These are phyloP conservation scores for Saimiri boliviensis DNA, from an alignment of 2,113 vertebrate species.

Conservation along the genomic window DNA sequence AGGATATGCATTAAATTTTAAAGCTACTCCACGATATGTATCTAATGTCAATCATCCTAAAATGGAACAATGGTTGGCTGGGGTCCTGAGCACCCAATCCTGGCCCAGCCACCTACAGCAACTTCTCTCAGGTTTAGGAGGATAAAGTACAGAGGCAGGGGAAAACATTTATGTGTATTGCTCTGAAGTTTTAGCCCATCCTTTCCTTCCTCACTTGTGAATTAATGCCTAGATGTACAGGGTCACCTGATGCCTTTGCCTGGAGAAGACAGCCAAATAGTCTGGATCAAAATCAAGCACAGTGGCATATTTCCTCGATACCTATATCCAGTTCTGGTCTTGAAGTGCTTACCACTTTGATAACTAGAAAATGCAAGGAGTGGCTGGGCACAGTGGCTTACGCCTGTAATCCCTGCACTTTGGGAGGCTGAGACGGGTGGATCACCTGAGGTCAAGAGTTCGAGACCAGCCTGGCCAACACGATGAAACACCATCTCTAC, in stretches of 20 bases:
- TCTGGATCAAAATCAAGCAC: not conserved
- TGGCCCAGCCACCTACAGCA: not conserved
- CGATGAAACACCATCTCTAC: too few species aligned
- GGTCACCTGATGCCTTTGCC: not conserved
- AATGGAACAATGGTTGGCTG: not conserved
- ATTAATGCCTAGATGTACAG: not conserved
- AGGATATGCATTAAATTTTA: constrained; percentile 3
- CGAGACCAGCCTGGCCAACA: too few species aligned
- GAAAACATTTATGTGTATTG: not conserved
- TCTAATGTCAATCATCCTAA: not conserved
- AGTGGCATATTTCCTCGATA: not conserved
- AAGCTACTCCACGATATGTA: not conserved
- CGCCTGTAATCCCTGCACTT: too few species aligned
- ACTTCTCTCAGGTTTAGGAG: not conserved
- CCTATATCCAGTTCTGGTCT: not conserved
- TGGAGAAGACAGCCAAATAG: not conserved
- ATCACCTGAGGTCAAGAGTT: too few species aligned
- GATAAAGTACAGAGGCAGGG: not conserved
- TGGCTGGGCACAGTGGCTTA: too few species aligned
- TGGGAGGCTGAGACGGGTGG: too few species aligned
- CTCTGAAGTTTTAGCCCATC: not conserved
- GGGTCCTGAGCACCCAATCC: not conserved
- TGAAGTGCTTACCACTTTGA: not conserved
- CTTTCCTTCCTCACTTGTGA: not conserved
- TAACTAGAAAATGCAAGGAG: constrained; percentile 8